These are phyloP conservation scores for Luperina testacea DNA, from an alignment of 2,888 invertebrate species.

Conservation along the genomic window DNA sequence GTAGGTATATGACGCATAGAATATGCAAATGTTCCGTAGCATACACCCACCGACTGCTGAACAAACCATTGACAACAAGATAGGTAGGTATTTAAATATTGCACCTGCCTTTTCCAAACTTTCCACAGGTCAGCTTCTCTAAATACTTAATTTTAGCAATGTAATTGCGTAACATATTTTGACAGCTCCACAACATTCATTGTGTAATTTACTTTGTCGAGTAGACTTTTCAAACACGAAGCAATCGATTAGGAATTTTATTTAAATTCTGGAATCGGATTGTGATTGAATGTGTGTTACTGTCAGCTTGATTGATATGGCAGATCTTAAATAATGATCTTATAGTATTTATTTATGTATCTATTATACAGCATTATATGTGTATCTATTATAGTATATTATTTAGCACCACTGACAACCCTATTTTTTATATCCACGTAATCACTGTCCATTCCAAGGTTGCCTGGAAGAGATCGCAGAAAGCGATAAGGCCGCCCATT, in stretches of 20 bases:
- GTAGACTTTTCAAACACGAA: neutral
- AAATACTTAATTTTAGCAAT: neutral
- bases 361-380: no score
- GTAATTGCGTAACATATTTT: neutral
- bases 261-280: neutral
- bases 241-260: neutral
- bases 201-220: neutral
- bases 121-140: neutral
- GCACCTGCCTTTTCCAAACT: neutral
- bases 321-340: neutral
- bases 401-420: no score
- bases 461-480: no score
- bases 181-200: neutral
- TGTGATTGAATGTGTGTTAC: neutral
- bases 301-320: neutral
- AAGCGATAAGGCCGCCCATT: no score
- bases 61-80: neutral
- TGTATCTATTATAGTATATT: no score
- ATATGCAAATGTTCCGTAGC: conserved; percentile 24
- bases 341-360: no score
- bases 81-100: neutral
- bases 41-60: neutral
- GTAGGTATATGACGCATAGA: conserved; percentile 26
- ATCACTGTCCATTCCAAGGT: no score
- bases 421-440: no score